A percentile compares a stretch with the other conserved stretches of the same genome.
These are phyloP conservation scores for Biston betularia DNA, from an alignment of 2,888 invertebrate species.

Conservation along the genomic window DNA sequence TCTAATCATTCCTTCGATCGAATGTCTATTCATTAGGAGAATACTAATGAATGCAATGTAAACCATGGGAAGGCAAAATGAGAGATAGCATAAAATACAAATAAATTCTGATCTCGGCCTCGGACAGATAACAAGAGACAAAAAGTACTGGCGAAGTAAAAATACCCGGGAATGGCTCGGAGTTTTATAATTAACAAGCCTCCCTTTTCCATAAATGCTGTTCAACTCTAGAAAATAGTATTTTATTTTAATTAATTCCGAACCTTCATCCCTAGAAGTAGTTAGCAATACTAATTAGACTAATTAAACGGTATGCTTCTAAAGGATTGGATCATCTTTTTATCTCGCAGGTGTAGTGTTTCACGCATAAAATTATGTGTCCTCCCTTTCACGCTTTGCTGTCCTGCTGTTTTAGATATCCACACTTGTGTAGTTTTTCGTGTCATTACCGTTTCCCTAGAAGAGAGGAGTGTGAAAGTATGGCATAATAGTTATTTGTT, in stretches of 20 bases:
- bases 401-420: background rate
- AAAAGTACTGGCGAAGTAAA: slow-evolving; percentile 28
- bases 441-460: background rate
- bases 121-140: slow-evolving; percentile 23
- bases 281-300: slow-evolving; percentile 7
- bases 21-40: slow-evolving; percentile 4
- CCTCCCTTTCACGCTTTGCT: background rate
- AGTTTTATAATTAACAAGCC: slow-evolving; percentile 37
- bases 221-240: slow-evolving; percentile 5
- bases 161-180: slow-evolving; percentile 28
- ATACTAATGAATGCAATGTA: slow-evolving; percentile 15
- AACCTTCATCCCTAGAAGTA: slow-evolving; percentile 4
- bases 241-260: slow-evolving; percentile 13
- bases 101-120: slow-evolving; percentile 14
- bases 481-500: too few species aligned
- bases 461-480: background rate
- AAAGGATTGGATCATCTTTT: slow-evolving; percentile 7
- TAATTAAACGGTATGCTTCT: slow-evolving; percentile 6
- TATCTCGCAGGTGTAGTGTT: slow-evolving; percentile 4
- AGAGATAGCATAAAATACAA: slow-evolving; percentile 20
- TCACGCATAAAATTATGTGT: slow-evolving; percentile 2
- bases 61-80: slow-evolving; percentile 27
- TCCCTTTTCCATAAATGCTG: slow-evolving; percentile 22
- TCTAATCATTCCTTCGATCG: slow-evolving; percentile 11
- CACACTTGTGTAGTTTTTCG: background rate